Evolutionary conservation across 2,888 invertebrate genomes (phyloP).

Genomic region (Lamellibrachia satsuma): DNA sequence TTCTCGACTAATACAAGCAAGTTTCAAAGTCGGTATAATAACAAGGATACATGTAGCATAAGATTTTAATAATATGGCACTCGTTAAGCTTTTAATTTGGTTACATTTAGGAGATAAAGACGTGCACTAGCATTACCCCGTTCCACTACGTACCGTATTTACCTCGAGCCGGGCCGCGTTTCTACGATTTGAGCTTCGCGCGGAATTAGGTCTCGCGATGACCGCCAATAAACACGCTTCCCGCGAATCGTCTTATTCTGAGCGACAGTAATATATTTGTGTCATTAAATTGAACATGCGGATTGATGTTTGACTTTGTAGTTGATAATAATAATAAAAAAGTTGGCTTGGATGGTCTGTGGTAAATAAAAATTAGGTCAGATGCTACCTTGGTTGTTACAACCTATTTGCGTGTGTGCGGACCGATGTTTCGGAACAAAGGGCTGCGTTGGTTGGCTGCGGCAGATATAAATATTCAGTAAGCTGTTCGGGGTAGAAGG

Average conservation of each 20-base stretch:
- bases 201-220: slow-evolving; percentile 13
- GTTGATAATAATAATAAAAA: neutral
- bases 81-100: slow-evolving; percentile 14
- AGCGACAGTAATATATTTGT: neutral
- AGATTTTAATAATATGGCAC: neutral
- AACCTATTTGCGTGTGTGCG: slow-evolving; percentile 3
- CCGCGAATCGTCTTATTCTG: neutral
- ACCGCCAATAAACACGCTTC: slow-evolving; percentile 12
- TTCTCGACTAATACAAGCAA: neutral
- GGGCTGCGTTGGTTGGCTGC: neutral
- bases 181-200: slow-evolving; percentile 13
- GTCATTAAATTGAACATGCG: neutral
- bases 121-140: slow-evolving; percentile 13
- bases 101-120: neutral
- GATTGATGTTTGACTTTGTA: neutral
- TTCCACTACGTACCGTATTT: slow-evolving; percentile 17
- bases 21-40: neutral
- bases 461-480: neutral
- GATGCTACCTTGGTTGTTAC: slow-evolving; percentile 10
- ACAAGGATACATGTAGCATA: slow-evolving; percentile 7
- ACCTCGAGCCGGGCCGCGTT: slow-evolving; percentile 17
- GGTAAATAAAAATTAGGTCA: slow-evolving; percentile 17
- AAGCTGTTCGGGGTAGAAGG: neutral
- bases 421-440: slow-evolving; percentile 5
- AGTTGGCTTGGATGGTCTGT: slow-evolving; percentile 17